Evolutionary conservation across 2,113 vertebrate species (phyloP), one percentile per base, ranked within the genome.

Genomic region (Fulmarus glacialis): DNA sequence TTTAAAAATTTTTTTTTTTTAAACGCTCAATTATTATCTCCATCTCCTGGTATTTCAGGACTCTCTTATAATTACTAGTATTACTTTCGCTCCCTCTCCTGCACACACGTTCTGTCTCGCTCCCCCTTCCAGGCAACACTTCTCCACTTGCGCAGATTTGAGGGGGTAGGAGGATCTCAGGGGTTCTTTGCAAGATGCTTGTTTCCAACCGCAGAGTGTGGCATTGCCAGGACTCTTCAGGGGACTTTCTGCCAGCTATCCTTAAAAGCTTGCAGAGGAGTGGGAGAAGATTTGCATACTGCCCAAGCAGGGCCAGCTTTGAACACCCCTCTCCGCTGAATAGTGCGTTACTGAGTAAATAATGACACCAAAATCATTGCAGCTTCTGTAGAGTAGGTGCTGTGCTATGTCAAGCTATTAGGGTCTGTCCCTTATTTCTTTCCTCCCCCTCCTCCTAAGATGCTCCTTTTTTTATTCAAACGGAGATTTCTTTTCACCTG

Each of bases 181-280:
- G 82, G 95, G 90, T 95, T 92, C 93, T 96, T 95, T 80, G 85
- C 95, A 95, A 97, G 96, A 97, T 97, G 94, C 93, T 97, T 12
- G 63, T 88, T 97, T 71, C 95, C 95, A 87, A 96, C 91, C 34
- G 52, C 90, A 56, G 94, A 78, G 79, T 95, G 94, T 95, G 94
- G 95, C 96, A 94, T 94, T 97, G 96, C 97, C 95, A 97, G 95
- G 93, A 95, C 93, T 97, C 87, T 97, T 96, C 94, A 97, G 95
- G 90, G 89, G 93, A 96, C 94, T 95, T 91, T 96, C 74, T 96
- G 94, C 91, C 94, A 96, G 95, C 85, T 85, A 45, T 88, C 94
- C 91, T 96, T n/a, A 87, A 74, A 62, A 74, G 91, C 95, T 96
- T 78, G 90, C 87, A 88, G 89, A 42, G 90, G 95, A 97, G 94